Evolutionary conservation across 2,113 vertebrate species (phyloP).

Genomic region (Mobula birostris): DNA sequence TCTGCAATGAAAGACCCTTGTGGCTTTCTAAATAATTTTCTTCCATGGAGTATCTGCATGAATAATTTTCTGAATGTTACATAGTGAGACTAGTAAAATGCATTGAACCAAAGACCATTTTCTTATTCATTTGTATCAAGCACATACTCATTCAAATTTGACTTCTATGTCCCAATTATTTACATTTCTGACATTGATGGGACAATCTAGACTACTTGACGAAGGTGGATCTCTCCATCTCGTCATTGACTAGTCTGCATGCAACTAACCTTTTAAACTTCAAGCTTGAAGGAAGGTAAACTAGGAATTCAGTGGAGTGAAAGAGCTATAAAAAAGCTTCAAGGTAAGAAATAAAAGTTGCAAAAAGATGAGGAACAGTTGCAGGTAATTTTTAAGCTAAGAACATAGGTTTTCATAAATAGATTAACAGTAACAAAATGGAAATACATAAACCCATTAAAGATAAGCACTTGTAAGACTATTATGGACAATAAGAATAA

Average conservation of each 20-base stretch:
- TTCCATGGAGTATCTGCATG: constrained; percentile 22
- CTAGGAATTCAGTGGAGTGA: neutral
- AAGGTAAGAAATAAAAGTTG: neutral
- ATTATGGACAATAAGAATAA: neutral
- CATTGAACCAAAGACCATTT: constrained; percentile 31
- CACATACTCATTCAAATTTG: constrained; percentile 3
- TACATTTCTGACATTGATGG: constrained; percentile 1
- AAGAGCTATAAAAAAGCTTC: neutral
- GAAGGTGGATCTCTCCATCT: neutral
- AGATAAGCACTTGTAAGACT: neutral
- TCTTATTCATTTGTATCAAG: constrained; percentile 8
- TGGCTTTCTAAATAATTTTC: constrained; percentile 23
- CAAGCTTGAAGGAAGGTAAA: constrained; percentile 4
- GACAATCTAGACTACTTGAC: neutral
- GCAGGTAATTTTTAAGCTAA: neutral
- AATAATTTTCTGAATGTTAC: constrained; percentile 32
- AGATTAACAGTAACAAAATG: neutral
- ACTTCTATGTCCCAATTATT: constrained; percentile 22
- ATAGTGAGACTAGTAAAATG: constrained; percentile 24
- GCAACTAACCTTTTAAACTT: neutral
- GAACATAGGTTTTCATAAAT: neutral
- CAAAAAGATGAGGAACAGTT: neutral
- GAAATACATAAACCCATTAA: neutral
- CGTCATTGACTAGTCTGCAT: neutral
- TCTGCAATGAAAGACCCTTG: neutral